phyloP scores from a whole-genome alignment of 2,797 vertebrate genomes.

The Pogoniulus pusillus region DNA sequence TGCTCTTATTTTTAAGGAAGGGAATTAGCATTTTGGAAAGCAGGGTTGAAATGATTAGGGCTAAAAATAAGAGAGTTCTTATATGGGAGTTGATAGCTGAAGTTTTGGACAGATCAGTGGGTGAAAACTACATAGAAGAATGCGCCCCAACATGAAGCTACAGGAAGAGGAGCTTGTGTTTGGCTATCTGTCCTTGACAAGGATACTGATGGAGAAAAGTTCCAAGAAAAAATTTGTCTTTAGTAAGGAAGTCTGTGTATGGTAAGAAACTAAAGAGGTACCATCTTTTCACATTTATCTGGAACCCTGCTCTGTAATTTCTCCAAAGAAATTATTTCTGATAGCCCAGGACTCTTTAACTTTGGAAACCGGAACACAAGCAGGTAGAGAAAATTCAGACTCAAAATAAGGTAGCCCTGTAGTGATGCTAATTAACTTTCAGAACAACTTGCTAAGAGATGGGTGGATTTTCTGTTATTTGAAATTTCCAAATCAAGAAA shows the following conservation, averaged over 20 bases:
- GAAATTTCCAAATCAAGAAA: slow-evolving; percentile 2
- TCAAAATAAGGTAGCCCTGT: background rate
- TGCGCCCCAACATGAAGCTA: background rate
- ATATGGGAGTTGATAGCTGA: background rate
- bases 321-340: background rate
- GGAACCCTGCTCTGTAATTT: background rate
- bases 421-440: slow-evolving; percentile 25
- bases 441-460: slow-evolving; percentile 23
- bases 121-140: background rate
- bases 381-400: background rate
- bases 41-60: background rate
- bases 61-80: background rate
- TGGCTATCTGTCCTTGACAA: background rate
- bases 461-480: slow-evolving; percentile 14
- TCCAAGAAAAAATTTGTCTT: background rate
- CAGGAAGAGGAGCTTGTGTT: background rate
- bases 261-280: background rate
- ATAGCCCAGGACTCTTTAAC: background rate
- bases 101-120: background rate
- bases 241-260: background rate
- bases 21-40: background rate
- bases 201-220: background rate
- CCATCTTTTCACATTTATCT: background rate
- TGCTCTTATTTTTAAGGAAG: background rate
- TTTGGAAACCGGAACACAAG: slow-evolving; percentile 2